Evolutionary conservation across 2,113 vertebrate species (phyloP).

Genomic region (Dromaius novaehollandiae): DNA sequence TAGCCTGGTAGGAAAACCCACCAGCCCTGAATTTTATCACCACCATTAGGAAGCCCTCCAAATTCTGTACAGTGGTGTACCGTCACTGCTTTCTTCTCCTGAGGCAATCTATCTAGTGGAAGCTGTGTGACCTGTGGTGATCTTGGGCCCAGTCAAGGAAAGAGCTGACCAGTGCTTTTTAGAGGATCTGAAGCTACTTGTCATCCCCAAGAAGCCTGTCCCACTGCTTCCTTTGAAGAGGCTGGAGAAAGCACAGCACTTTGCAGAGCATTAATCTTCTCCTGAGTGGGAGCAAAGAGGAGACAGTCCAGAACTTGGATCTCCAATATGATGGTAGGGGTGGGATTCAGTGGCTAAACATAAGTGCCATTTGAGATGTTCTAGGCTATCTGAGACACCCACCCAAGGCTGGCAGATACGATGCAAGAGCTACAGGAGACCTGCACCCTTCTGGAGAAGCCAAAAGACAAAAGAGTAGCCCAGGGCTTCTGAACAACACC

Average conservation of each 20-base stretch:
- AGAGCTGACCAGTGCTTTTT: neutral
- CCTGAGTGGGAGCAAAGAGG: neutral
- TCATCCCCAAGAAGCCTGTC: neutral
- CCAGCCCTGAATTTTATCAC: neutral
- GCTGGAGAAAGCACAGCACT: neutral
- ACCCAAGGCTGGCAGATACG: neutral
- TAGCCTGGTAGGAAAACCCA: neutral
- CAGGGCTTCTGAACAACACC: neutral
- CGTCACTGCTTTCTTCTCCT: neutral
- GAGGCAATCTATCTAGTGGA: neutral
- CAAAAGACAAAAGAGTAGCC: neutral
- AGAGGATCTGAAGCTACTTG: neutral
- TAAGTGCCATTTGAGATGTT: neutral
- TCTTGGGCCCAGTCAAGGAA: neutral
- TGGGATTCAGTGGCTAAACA: neutral
- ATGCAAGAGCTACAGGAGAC: neutral
- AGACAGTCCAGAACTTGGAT: neutral
- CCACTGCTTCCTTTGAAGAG: neutral
- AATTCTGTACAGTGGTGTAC: neutral
- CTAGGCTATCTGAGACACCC: neutral
- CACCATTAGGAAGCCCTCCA: neutral
- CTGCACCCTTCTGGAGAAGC: neutral
- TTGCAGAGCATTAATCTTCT: neutral
- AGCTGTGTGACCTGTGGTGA: neutral
- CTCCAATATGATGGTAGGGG: neutral